Evolutionary conservation across 1,140 invertebrate genomes (phyloP).

Genomic region (Heliothis subflexa): DNA sequence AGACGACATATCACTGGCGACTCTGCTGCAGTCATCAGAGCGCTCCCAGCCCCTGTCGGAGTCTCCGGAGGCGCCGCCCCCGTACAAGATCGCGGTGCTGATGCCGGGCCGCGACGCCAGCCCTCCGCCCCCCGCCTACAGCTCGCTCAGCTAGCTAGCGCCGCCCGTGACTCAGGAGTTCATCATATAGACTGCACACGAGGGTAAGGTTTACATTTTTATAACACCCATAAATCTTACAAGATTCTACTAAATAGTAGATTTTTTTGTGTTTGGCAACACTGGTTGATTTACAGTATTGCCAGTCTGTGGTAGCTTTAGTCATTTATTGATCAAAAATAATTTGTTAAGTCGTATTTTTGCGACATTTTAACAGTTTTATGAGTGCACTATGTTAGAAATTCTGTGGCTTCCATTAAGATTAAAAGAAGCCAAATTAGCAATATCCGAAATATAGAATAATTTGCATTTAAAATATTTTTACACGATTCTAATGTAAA

Average conservation of each 20-base stretch:
- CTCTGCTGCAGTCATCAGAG: slow-evolving; percentile 54
- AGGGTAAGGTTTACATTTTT: slow-evolving; percentile 43
- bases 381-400: background rate
- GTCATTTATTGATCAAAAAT: background rate
- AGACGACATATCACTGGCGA: slow-evolving; percentile 63
- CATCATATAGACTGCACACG: slow-evolving; percentile 61
- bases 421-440: slow-evolving; percentile 1
- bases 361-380: background rate
- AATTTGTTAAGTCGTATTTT: background rate
- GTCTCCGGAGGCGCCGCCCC: slow-evolving; percentile 85
- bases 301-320: slow-evolving; percentile 8
- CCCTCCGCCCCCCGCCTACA: slow-evolving; percentile 89
- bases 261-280: slow-evolving; percentile 12
- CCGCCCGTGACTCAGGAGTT: slow-evolving; percentile 57
- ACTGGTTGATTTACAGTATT: background rate
- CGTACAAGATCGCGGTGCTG: slow-evolving; percentile 90
- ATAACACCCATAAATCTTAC: slow-evolving; percentile 1
- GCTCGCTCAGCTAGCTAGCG: slow-evolving; percentile 87
- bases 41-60: slow-evolving; percentile 35
- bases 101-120: slow-evolving; percentile 85
- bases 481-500: slow-evolving; percentile 3
- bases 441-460: background rate
- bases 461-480: slow-evolving; percentile 11
- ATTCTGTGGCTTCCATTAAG: slow-evolving; percentile 15
- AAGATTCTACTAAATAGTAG: background rate